These are phyloP conservation scores for Psittacula derbiana DNA, from an alignment of 2,797 vertebrate genomes.

Conservation along the genomic window DNA sequence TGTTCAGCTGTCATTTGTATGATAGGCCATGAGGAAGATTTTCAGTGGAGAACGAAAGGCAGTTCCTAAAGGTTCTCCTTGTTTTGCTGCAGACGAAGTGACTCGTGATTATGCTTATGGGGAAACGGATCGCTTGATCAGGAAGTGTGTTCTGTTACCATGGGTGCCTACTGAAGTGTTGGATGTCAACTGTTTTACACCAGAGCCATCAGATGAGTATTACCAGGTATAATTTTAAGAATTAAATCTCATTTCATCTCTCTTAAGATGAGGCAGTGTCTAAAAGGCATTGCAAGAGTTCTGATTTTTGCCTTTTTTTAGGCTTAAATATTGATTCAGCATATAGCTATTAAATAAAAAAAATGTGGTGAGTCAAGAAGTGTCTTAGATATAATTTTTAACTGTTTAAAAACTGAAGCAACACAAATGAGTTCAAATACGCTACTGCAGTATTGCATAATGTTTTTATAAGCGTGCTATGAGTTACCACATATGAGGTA, in stretches of 20 bases:
- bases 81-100: constrained; percentile 84
- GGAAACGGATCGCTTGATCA: constrained; percentile 82
- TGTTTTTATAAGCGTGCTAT: background rate
- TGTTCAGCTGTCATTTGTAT: background rate
- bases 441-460: background rate
- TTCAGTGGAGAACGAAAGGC: background rate
- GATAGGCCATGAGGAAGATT: background rate
- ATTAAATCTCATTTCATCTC: background rate
- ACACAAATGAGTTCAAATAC: background rate
- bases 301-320: background rate
- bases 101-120: constrained; percentile 90
- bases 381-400: background rate
- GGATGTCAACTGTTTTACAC: constrained; percentile 72
- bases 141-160: constrained; percentile 86
- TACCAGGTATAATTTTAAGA: constrained; percentile 81
- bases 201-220: constrained; percentile 83
- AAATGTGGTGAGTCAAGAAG: background rate
- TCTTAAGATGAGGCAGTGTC: background rate
- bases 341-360: background rate
- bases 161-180: constrained; percentile 81
- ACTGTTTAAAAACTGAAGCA: background rate
- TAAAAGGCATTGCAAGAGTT: background rate
- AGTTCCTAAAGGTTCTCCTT: background rate
- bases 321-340: background rate
- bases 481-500: background rate